Percentiles rank a stretch among this genome's conserved stretches.
Conservation (phyloP, 1,140 invertebrate genomes). For the Magallana gigas region DNA sequence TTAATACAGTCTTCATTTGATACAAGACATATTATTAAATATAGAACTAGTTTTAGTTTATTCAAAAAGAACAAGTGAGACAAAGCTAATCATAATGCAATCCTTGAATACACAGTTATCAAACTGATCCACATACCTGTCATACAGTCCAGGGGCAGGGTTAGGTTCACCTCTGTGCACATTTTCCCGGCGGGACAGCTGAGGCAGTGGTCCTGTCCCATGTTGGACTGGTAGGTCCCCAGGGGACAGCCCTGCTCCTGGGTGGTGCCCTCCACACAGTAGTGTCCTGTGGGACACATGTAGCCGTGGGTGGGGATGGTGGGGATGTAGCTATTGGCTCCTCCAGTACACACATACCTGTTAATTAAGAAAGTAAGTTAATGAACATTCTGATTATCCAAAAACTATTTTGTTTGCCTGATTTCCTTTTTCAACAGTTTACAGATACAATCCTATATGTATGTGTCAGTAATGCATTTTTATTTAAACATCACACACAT, state of each 20-base stretch:
- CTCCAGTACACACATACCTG: slow-evolving; percentile 76
- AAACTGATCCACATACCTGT: slow-evolving; percentile 2
- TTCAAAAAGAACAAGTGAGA: background rate
- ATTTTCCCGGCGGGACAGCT: slow-evolving; percentile 73
- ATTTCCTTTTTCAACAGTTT: too few species aligned
- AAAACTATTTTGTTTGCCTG: too few species aligned
- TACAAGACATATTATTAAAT: background rate
- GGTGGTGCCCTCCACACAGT: slow-evolving; percentile 71
- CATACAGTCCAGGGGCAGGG: slow-evolving; percentile 67
- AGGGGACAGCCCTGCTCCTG: slow-evolving; percentile 73
- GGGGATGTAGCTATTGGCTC: slow-evolving; percentile 63
- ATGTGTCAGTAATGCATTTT: background rate
- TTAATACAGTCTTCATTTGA: too few species aligned
- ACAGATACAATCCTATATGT: too few species aligned
- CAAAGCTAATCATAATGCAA: too few species aligned
- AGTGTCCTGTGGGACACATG: slow-evolving; percentile 72
- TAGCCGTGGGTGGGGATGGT: slow-evolving; percentile 71
- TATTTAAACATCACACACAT: too few species aligned
- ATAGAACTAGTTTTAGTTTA: background rate
- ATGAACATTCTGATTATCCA: too few species aligned
- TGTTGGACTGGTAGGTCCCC: slow-evolving; percentile 71
- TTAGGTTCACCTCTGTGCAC: slow-evolving; percentile 74
- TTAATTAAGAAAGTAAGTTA: too few species aligned
- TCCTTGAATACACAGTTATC: too few species aligned
- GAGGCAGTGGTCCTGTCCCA: slow-evolving; percentile 71